Conservation (phyloP, 2,797 vertebrate species). For the Epinephelus awoara region DNA sequence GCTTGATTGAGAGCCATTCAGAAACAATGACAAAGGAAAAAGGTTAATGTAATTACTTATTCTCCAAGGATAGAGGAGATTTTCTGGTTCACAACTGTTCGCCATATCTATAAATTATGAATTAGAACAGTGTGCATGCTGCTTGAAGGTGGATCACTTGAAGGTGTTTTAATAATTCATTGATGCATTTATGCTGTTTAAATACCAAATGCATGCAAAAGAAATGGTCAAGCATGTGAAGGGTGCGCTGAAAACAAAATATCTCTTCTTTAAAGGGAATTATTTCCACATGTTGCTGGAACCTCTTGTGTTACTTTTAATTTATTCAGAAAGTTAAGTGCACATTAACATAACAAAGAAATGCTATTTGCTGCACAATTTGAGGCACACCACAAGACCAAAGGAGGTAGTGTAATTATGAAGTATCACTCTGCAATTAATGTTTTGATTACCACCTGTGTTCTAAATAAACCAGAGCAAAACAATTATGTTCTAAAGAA, state of each 20-base stretch:
- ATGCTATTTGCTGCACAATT: background rate
- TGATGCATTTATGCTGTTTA: constrained; percentile 11
- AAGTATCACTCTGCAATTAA: constrained; percentile 36
- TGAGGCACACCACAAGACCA: background rate
- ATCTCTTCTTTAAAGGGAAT: constrained; percentile 8
- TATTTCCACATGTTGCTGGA: background rate
- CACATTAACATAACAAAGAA: constrained; percentile 14
- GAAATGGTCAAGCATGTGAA: constrained; percentile 7
- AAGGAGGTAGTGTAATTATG: constrained; percentile 23
- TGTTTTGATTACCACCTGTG: constrained; percentile 29
- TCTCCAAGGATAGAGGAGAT: constrained; percentile 14
- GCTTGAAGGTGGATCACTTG: constrained; percentile 40
- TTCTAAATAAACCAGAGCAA: constrained; percentile 14
- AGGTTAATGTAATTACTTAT: constrained; percentile 53
- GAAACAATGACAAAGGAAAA: constrained; percentile 34
- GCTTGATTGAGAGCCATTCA: constrained; percentile 42
- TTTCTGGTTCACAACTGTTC: constrained; percentile 39
- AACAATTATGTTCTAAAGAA: constrained; percentile 18
- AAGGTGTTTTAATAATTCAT: constrained; percentile 60
- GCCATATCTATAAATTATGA: constrained; percentile 36
- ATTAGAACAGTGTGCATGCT: constrained; percentile 20
- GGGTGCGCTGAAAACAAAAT: background rate
- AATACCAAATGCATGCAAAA: constrained; percentile 21
- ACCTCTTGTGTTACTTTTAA: constrained; percentile 14
- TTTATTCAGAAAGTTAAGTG: constrained; percentile 25